Evolutionary conservation across 2,797 vertebrate species (phyloP).

Genomic region (Huso huso): DNA sequence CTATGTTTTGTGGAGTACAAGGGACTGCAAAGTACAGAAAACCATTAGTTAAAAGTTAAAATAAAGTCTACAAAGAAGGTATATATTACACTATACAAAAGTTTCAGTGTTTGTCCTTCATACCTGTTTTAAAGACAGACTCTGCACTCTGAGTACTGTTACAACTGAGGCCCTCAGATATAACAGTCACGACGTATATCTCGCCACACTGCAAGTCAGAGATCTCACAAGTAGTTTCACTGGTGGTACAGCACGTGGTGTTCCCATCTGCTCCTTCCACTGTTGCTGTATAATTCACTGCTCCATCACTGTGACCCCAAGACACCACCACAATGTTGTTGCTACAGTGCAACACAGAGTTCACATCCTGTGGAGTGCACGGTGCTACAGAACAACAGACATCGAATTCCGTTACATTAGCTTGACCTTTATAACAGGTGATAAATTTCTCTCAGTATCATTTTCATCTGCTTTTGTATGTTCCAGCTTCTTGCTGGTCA

Average conservation of each 20-base stretch:
- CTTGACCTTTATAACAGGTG: too few species aligned
- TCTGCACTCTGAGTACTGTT: slow-evolving; percentile 53
- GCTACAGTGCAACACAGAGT: slow-evolving; percentile 30
- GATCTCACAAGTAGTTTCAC: slow-evolving; percentile 42
- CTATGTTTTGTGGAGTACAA: slow-evolving; percentile 48
- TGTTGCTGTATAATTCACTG: slow-evolving; percentile 48
- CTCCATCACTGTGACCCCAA: slow-evolving; percentile 47
- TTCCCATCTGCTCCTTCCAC: slow-evolving; percentile 37
- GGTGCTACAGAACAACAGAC: slow-evolving; percentile 43
- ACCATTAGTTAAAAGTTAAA: background rate
- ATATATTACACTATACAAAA: background rate
- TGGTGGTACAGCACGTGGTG: slow-evolving; percentile 44
- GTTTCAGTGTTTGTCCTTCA: background rate
- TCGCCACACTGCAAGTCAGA: slow-evolving; percentile 53
- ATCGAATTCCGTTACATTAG: too few species aligned
- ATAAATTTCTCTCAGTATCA: too few species aligned
- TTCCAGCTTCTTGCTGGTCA: too few species aligned
- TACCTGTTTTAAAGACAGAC: slow-evolving; percentile 51
- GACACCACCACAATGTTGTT: slow-evolving; percentile 32
- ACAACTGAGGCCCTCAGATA: slow-evolving; percentile 58
- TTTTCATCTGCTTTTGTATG: too few species aligned
- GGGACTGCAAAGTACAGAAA: slow-evolving; percentile 38
- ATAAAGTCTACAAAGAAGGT: background rate
- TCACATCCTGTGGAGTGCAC: slow-evolving; percentile 48
- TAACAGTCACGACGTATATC: slow-evolving; percentile 47